Conservation (phyloP, 2,113 vertebrate genomes). For the Pterocles orientalis region DNA sequence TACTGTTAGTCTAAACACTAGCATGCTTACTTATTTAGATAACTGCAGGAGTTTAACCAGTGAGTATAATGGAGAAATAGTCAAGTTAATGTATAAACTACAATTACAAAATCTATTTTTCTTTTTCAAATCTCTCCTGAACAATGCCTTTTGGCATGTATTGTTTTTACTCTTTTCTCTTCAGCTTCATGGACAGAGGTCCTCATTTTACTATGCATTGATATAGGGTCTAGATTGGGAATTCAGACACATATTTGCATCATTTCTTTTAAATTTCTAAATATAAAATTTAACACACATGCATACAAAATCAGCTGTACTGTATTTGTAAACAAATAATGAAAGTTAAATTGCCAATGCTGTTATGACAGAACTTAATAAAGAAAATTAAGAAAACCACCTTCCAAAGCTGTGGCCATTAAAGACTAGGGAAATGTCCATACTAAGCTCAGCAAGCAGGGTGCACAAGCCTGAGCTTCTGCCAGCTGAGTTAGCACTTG, state of each 20-base stretch:
- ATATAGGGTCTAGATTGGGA: neutral
- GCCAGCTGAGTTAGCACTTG: neutral
- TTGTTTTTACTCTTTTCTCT: neutral
- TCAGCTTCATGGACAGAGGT: neutral
- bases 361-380: neutral
- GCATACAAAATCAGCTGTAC: neutral
- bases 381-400: neutral
- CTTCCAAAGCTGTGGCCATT: neutral
- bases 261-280: neutral
- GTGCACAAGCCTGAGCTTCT: neutral
- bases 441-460: neutral
- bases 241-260: neutral
- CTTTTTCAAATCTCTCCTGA: neutral
- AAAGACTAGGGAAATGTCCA: neutral
- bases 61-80: neutral
- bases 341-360: neutral
- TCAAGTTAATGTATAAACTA: neutral
- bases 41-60: neutral
- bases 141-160: neutral
- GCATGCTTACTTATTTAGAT: neutral
- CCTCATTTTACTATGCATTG: neutral
- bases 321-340: neutral
- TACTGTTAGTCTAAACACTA: neutral
- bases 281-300: neutral
- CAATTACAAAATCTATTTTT: neutral